phyloP scores from a whole-genome alignment of 2,113 vertebrate species.

The Cynocephalus volans region DNA sequence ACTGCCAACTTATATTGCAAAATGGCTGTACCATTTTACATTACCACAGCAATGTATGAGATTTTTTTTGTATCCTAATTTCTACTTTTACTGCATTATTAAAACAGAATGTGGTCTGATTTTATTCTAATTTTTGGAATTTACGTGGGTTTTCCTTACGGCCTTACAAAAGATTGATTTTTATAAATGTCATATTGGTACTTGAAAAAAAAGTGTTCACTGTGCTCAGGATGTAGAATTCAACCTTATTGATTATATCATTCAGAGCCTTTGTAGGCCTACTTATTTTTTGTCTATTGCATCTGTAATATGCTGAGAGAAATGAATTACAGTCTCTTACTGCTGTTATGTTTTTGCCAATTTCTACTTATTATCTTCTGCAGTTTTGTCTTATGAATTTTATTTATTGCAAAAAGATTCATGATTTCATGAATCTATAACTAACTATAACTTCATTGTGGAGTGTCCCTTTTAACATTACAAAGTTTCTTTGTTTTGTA shows the following conservation, averaged over 20 bases:
- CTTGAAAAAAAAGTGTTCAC: slow-evolving; percentile 28
- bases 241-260: slow-evolving; percentile 62
- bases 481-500: slow-evolving; percentile 38
- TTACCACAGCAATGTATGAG: neutral
- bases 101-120: slow-evolving; percentile 28
- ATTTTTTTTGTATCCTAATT: neutral
- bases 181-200: slow-evolving; percentile 47
- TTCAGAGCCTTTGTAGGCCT: slow-evolving; percentile 48
- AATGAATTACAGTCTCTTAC: slow-evolving; percentile 1
- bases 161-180: slow-evolving; percentile 34
- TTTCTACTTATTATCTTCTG: slow-evolving; percentile 40
- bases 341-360: slow-evolving; percentile 36
- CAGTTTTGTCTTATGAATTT: slow-evolving; percentile 43
- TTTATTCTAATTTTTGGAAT: slow-evolving; percentile 49
- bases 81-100: slow-evolving; percentile 20
- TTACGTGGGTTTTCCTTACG: slow-evolving; percentile 47
- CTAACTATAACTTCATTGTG: neutral
- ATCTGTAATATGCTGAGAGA: slow-evolving; percentile 20
- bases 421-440: neutral
- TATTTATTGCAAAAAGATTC: slow-evolving; percentile 57
- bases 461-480: slow-evolving; percentile 22
- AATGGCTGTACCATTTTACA: neutral
- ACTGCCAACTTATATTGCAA: neutral
- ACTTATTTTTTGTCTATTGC: slow-evolving; percentile 25
- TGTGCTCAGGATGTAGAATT: neutral